These are phyloP conservation scores for Phylloscopus whistleri DNA, from an alignment of 2,113 vertebrate species.

Conservation along the genomic window DNA sequence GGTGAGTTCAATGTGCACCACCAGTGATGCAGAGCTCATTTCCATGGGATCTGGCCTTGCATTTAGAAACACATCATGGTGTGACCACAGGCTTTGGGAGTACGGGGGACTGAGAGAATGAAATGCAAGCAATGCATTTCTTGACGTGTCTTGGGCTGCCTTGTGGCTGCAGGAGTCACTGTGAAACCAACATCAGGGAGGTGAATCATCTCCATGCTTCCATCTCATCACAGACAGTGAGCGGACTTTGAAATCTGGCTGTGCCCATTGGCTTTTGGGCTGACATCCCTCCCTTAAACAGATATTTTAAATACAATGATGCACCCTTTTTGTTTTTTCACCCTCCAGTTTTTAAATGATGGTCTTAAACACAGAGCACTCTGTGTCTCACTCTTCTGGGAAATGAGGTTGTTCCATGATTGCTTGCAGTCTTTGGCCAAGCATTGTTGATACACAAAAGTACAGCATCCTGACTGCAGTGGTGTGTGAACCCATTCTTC, in stretches of 20 bases:
- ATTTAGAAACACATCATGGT: not conserved
- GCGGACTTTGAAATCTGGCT: not conserved
- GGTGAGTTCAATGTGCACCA: not conserved
- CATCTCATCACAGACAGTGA: not conserved
- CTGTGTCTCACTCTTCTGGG: not conserved
- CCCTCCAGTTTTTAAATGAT: not conserved
- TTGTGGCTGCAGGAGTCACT: not conserved
- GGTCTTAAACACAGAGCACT: not conserved
- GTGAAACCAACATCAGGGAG: not conserved
- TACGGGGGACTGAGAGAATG: fast-evolving
- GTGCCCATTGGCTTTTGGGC: not conserved
- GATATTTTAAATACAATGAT: not conserved
- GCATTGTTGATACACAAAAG: not conserved
- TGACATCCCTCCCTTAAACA: not conserved
- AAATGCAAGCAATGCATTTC: no score
- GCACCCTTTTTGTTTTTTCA: not conserved
- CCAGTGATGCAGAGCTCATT: fast-evolving
- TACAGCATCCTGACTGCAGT: not conserved
- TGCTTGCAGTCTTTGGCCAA: not conserved
- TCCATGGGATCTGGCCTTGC: not conserved
- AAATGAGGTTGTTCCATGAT: not conserved
- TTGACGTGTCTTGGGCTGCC: not conserved
- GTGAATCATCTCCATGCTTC: not conserved
- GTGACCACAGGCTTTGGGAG: not conserved
- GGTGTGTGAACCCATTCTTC: not conserved